Evolutionary conservation across 1,140 invertebrate genomes (phyloP), one percentile per base, ranked within the genome.

Genomic region (Calliphora vicina): DNA sequence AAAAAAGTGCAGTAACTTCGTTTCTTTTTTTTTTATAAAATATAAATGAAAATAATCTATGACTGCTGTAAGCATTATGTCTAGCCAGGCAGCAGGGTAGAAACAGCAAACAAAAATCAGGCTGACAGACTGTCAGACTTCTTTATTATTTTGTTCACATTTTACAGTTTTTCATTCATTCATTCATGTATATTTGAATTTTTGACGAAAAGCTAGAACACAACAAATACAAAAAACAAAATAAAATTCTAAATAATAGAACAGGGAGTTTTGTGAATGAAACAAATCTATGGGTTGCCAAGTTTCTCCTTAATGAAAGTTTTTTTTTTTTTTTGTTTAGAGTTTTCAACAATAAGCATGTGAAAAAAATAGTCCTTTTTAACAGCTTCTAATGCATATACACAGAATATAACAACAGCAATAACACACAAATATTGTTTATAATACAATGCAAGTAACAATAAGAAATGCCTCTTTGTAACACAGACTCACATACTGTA

Each of bases 1-100:
- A 25, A 6, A 20, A 67, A 20, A 67, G 61, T 67, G 61, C 61
- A 67, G 61, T 67, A 67, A 67, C 61, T 67, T 67, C 61, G 6
- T 61, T 61, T 61, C 17, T 17, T 67, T 67, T 67, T 23, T 5
- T 10, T 23, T 67, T 50, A n/a, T 50, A 13, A n/a, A n/a, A n/a
- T 23, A 20, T 23, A 67, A 20, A 23, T 67, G 61, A 67, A 67
- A 67, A 67, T 25, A 67, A 67, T 67, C 61, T 25, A 67, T 67
- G 61, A 67, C 61, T 67, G 50, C 50, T 57, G 61, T 25, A 67
- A 67, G 61, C 61, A 67, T 23, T 67, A 67, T 67, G 61, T 67
- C 61, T 67, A 67, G 61, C 61, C 61, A 23, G 20, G 23, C 61
- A 23, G 61, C 13, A 67, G 45, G 17, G 45, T 67, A 12, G n/a